Base-by-base conservation (phyloP, 92 coral and sea anemone genomes). In the Epizoanthus illoricatus region DNA sequence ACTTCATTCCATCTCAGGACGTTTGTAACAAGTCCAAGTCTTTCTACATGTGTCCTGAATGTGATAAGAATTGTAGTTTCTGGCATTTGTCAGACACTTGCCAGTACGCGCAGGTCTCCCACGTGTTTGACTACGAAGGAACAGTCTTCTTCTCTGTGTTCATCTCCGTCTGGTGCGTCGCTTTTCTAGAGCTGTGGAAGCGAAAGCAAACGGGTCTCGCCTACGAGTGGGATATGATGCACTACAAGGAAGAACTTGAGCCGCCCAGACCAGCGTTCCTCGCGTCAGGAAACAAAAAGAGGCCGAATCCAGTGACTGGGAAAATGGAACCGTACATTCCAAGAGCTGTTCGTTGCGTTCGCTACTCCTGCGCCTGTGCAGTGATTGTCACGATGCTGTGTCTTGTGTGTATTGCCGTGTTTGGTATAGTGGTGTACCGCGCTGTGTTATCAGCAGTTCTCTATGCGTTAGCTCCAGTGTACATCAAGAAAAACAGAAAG, bases 181-280 rank as follows among this genome's bases (percentile, higher is more conserved):
- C 75, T 5, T 88, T 88, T 57, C 65, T 88, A 12, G 89, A 88
- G 54, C 76, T 80, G 73, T 88, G 92, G 92, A 88, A 88, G 69
- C 69, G 92, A 42, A 80, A 74, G 9, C 86, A 88, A 45, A 82
- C 73, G 7, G 66, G 87, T 17, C 89, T 88, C 1, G 83, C 84
- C 54, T 88, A 85, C 71, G 88, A 88, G 16, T 88, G 92, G 92
- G 92, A 84, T 52, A 84, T 88, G 78, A 67, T 80, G 73, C 65
- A 85, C 47, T 60, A 80, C n/a, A 54, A 84, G 67, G 89, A 88
- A 12, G 92, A 88, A 20, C 63, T 80, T 55, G 89, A 88, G 70
- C 89, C 92, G 4, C 89, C 89, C n/a, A 63, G 92, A 55, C 92
- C 92, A 17, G 86, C 84, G n/a, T 88, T 88, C 49, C 20, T 88